Evolutionary conservation across 2,113 vertebrate genomes (phyloP).

Genomic region (Oryzias woworae): DNA sequence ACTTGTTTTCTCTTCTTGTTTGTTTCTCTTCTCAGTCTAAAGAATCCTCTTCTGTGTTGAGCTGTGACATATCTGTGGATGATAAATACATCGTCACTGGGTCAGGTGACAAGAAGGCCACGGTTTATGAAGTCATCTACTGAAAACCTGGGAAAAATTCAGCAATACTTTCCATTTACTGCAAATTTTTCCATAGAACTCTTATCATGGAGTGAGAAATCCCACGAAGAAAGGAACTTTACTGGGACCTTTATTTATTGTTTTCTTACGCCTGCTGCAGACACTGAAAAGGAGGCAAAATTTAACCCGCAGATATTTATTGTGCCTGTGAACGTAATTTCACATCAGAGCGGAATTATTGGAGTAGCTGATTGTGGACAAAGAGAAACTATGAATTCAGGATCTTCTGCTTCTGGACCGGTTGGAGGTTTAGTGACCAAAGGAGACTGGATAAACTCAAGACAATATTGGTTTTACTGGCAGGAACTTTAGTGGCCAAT

Average conservation of each 20-base stretch:
- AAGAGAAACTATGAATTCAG: constrained; percentile 8
- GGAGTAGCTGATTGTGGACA: constrained; percentile 22
- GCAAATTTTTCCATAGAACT: constrained; percentile 5
- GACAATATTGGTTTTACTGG: too few relatives aligned
- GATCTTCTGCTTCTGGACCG: constrained; percentile 20
- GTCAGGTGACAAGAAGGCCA: constrained; percentile 98
- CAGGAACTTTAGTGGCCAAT: background rate
- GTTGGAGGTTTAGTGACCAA: constrained; percentile 40
- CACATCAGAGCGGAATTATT: constrained; percentile 19
- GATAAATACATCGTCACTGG: constrained; percentile 98
- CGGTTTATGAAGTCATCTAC: constrained; percentile 98
- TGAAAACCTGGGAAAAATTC: constrained; percentile 50
- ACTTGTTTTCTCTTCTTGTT: fast-evolving
- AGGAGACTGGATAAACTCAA: background rate
- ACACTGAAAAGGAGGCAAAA: constrained; percentile 12
- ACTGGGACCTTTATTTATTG: constrained; percentile 7
- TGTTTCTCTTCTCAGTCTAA: constrained; percentile 82
- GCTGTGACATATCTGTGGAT: constrained; percentile 95
- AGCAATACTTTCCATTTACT: constrained; percentile 11
- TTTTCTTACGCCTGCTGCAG: constrained; percentile 21
- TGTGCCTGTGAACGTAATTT: constrained; percentile 23
- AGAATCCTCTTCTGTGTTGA: constrained; percentile 95
- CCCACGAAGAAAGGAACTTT: constrained; percentile 7
- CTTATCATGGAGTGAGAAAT: constrained; percentile 33
- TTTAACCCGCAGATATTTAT: constrained; percentile 31